Evolutionary conservation across 2,888 invertebrate genomes (phyloP), one percentile per base, ranked within the genome.

Genomic region (Dryococelus australis): DNA sequence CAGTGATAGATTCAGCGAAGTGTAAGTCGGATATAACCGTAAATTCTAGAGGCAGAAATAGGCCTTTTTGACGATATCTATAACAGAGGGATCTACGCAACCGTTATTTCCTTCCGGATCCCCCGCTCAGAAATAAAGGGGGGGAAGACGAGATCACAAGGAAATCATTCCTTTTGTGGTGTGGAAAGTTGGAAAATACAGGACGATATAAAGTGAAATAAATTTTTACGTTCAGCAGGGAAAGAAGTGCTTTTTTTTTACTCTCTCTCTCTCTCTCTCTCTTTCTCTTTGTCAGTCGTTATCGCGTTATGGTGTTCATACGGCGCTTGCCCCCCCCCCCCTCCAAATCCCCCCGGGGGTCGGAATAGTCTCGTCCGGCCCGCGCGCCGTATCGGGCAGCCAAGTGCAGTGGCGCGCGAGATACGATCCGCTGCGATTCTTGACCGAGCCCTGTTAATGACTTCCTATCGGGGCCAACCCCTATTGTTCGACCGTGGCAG

Each of bases 101-200:
- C 65, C 65, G 65, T 65, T 65, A 65, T 24, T 65, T 65, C 65
- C 65, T 65, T 65, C 16, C n/a, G 65, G 8, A 65, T 65, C 51
- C 65, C n/a, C 65, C n/a, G 65, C n/a, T 65, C n/a, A n/a, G 65
- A 24, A 3, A 6, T 2, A 65, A n/a, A n/a, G 4, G n/a, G n/a
- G n/a, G n/a, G n/a, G 8, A 65, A 24, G 65, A 24, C 65, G 65
- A 65, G 65, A 65, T 65, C 65, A 65, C 65, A 65, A 65, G 65
- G 65, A 65, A 8, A 65, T 65, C 65, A 65, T 65, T 65, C 65
- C 65, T 20, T 65, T 65, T 65, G 65, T 65, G 65, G 65, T n/a
- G 65, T 65, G 65, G 65, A 65, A 65, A 65, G 65, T 65, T 65
- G 65, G 65, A 65, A 65, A 65, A 65, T 65, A 65, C 65, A 65